phyloP scores from a whole-genome alignment of 2,113 vertebrate species.

The Callionymus lyra region DNA sequence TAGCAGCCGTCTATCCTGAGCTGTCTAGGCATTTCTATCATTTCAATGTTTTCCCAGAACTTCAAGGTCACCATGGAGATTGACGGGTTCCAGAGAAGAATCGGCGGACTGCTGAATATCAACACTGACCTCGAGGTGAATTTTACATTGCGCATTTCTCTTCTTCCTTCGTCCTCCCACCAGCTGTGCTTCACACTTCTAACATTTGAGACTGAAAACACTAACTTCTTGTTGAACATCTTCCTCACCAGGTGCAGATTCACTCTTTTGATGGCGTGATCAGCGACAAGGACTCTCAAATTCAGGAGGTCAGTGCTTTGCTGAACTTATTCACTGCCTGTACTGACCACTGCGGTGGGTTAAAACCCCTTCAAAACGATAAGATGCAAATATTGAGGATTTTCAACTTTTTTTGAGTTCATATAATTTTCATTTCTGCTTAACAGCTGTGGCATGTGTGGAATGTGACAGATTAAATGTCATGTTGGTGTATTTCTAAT shows the following conservation, averaged over 20 bases:
- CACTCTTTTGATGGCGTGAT: conserved; percentile 65
- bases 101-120: conserved; percentile 68
- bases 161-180: not conserved
- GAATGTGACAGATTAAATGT: not conserved
- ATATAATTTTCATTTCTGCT: not conserved
- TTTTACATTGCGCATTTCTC: not conserved
- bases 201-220: too few relatives aligned
- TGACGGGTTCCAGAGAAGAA: conserved; percentile 74
- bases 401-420: not conserved
- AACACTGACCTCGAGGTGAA: conserved; percentile 75
- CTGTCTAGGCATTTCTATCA: not conserved
- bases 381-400: too few relatives aligned
- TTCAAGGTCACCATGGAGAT: conserved; percentile 70
- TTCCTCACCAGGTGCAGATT: conserved; percentile 64
- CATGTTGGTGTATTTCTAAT: not conserved
- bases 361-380: too few relatives aligned
- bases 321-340: too few relatives aligned
- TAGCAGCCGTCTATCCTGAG: not conserved
- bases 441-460: not conserved
- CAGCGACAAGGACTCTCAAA: conserved; percentile 66
- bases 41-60: conserved; percentile 63
- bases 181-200: too few relatives aligned
- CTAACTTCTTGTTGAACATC: not conserved
- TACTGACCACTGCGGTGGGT: too few relatives aligned
- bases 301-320: conserved; percentile 67